Conservation (phyloP, 2,113 vertebrate species). For the Irena cyanogastra region DNA sequence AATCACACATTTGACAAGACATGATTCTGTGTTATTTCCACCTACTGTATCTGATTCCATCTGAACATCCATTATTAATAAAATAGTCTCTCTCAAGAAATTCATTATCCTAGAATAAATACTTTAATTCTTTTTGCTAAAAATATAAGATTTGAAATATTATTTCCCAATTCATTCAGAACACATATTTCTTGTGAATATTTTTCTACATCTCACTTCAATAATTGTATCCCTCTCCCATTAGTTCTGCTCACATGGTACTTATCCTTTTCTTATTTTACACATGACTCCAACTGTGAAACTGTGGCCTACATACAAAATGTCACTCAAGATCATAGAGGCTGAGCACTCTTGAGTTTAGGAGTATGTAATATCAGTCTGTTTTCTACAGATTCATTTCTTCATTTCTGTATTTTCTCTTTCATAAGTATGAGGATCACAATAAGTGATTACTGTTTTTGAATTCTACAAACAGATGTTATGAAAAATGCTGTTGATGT, state of each 20-base stretch:
- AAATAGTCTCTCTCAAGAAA: neutral
- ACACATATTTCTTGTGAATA: neutral
- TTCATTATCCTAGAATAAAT: slow-evolving; percentile 39
- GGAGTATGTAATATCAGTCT: neutral
- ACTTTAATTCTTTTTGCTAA: neutral
- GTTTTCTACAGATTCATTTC: neutral
- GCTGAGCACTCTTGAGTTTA: neutral
- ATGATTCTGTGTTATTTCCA: slow-evolving; percentile 47
- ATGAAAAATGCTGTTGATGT: neutral
- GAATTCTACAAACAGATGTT: neutral
- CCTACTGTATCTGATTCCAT: slow-evolving; percentile 23
- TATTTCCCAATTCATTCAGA: neutral
- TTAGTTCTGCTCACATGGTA: neutral
- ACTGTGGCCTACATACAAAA: slow-evolving; percentile 3
- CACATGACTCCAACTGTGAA: neutral
- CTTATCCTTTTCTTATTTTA: neutral
- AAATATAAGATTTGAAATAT: neutral
- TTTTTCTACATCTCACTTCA: neutral
- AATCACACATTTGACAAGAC: slow-evolving; percentile 49
- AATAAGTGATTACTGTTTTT: neutral
- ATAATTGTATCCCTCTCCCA: neutral
- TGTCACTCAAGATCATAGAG: neutral
- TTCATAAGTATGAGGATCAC: neutral
- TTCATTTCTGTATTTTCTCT: neutral
- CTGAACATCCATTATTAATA: slow-evolving; percentile 33